phyloP scores from a whole-genome alignment of 2,888 invertebrate genomes.

The Ormyrus labotus region DNA sequence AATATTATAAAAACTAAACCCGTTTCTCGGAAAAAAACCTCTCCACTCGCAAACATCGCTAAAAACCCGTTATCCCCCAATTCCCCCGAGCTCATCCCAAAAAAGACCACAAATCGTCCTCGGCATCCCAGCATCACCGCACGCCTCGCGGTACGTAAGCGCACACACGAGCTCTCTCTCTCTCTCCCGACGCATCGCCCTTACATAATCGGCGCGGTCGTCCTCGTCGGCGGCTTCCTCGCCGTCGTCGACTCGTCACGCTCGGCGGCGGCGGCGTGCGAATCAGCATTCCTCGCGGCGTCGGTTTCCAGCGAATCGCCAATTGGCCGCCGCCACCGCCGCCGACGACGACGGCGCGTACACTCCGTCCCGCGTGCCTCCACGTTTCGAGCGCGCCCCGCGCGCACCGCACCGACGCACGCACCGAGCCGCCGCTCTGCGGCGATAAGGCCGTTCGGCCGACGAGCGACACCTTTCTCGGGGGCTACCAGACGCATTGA shows the following conservation, averaged over 20 bases:
- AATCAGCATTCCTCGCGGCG: slow-evolving; percentile 37
- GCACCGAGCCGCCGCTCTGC: not conserved
- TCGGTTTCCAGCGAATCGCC: slow-evolving; percentile 52
- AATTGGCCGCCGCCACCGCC: slow-evolving; percentile 19
- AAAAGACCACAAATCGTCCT: too few species aligned
- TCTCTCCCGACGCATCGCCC: too few species aligned
- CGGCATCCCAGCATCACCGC: not conserved
- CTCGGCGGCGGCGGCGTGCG: not conserved
- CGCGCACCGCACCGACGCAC: slow-evolving; percentile 25
- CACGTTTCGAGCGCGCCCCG: slow-evolving; percentile 39
- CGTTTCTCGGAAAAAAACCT: too few species aligned
- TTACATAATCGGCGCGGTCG: too few species aligned
- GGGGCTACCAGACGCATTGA: slow-evolving; percentile 25
- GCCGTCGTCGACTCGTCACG: too few species aligned
- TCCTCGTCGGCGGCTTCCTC: too few species aligned
- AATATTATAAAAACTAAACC: too few species aligned
- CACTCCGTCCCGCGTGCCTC: slow-evolving; percentile 28
- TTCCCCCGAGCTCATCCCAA: too few species aligned
- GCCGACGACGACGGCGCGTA: not conserved
- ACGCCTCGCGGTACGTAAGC: not conserved
- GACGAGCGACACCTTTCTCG: not conserved
- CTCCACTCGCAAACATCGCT: too few species aligned
- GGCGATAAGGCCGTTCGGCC: slow-evolving; percentile 26
- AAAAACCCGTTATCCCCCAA: too few species aligned
- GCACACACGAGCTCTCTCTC: not conserved